Evolutionary conservation across 2,113 vertebrate species (phyloP).

Genomic region (Anhinga rufa): DNA sequence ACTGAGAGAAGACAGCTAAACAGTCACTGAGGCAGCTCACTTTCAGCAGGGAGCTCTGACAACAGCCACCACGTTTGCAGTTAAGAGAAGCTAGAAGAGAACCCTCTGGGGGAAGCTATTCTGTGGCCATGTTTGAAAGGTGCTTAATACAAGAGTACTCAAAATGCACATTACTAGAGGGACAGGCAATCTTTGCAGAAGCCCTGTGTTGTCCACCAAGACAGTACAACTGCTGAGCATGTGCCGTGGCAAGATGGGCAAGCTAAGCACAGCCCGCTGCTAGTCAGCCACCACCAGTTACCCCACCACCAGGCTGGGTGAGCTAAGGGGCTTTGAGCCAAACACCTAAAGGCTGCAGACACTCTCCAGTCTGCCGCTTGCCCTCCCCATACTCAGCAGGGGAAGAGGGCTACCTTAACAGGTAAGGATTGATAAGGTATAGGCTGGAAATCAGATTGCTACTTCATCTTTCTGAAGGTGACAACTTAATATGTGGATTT

Average conservation of each 20-base stretch:
- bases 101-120: neutral
- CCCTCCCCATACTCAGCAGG: neutral
- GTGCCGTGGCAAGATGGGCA: rapidly evolving
- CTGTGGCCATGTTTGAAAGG: neutral
- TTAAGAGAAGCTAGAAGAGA: neutral
- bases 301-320: neutral
- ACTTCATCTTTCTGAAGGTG: neutral
- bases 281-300: neutral
- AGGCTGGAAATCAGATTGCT: neutral
- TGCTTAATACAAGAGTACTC: neutral
- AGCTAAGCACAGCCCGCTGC: neutral
- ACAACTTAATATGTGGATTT: neutral
- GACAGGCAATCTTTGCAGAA: neutral
- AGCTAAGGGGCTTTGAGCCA: neutral
- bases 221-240: neutral
- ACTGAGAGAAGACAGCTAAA: neutral
- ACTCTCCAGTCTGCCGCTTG: neutral
- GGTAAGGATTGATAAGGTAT: rapidly evolving
- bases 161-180: neutral
- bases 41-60: neutral
- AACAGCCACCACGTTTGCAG: too few relatives aligned
- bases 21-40: neutral
- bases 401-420: neutral
- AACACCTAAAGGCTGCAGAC: rapidly evolving
- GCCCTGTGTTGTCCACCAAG: neutral